Evolutionary conservation across 1,140 invertebrate species (phyloP).

Genomic region (Bombus picipes): DNA sequence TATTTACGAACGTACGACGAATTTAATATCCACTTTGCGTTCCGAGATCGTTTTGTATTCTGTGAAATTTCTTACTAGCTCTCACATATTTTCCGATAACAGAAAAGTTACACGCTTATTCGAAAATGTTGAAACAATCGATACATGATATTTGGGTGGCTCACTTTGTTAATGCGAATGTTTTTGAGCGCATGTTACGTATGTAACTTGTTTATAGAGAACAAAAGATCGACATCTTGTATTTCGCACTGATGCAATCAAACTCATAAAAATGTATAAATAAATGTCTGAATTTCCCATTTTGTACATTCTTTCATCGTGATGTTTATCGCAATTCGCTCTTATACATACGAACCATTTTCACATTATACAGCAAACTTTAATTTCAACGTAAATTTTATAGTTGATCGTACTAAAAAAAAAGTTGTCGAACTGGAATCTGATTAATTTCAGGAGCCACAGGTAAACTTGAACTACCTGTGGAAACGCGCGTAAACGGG

Average conservation of each 20-base stretch:
- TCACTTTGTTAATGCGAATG: not conserved
- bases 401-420: not conserved
- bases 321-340: not conserved
- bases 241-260: slow-evolving; percentile 8
- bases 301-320: not conserved
- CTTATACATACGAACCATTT: too few species aligned
- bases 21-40: slow-evolving; percentile 21
- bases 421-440: accelerated
- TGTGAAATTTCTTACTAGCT: not conserved
- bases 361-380: not conserved
- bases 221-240: not conserved
- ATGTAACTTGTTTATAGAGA: slow-evolving; percentile 8
- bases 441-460: too few species aligned
- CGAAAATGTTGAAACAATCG: not conserved
- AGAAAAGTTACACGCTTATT: not conserved
- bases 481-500: too few species aligned
- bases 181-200: not conserved
- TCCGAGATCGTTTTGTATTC: slow-evolving; percentile 13
- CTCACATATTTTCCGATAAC: not conserved
- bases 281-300: slow-evolving; percentile 11
- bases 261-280: slow-evolving; percentile 2
- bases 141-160: not conserved
- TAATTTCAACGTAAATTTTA: too few species aligned
- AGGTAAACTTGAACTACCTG: too few species aligned
- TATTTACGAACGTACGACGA: not conserved